These are phyloP conservation scores for Falco concolor DNA, from an alignment of 2,797 vertebrate genomes.

Conservation along the genomic window DNA sequence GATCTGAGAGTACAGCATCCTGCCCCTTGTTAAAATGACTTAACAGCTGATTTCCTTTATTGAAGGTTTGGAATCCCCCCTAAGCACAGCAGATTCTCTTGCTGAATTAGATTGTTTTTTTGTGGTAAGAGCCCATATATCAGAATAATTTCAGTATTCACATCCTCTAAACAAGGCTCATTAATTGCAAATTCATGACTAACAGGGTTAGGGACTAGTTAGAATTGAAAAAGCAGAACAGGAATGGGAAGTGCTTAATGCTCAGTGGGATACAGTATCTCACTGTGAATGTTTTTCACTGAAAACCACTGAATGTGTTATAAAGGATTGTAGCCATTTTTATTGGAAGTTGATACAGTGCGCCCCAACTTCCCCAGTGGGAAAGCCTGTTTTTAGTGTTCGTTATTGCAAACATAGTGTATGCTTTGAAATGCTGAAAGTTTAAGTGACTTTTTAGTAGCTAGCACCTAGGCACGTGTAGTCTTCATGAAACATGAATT, in stretches of 20 bases:
- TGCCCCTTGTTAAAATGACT: conserved; percentile 28
- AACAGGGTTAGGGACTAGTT: conserved; percentile 25
- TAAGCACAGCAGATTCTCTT: conserved; percentile 15
- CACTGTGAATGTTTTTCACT: neutral
- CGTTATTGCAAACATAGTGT: neutral
- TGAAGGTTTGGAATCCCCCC: neutral
- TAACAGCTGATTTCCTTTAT: conserved; percentile 29
- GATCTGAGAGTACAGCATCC: conserved; percentile 36
- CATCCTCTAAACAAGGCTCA: conserved; percentile 32
- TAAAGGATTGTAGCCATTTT: neutral
- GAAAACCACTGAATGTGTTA: neutral
- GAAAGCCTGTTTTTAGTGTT: neutral
- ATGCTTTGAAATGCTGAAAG: neutral
- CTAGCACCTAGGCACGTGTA: neutral
- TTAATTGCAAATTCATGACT: conserved; percentile 46
- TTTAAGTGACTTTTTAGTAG: neutral
- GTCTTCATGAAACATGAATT: neutral
- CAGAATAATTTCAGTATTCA: conserved; percentile 4
- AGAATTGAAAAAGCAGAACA: neutral
- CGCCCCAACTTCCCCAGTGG: neutral
- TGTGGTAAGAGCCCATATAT: neutral
- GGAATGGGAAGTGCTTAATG: conserved; percentile 14
- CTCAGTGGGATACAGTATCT: neutral
- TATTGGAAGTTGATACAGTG: neutral
- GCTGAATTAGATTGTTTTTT: neutral